Conservation (phyloP, 2,113 vertebrate genomes). For the Misgurnus anguillicaudatus region DNA sequence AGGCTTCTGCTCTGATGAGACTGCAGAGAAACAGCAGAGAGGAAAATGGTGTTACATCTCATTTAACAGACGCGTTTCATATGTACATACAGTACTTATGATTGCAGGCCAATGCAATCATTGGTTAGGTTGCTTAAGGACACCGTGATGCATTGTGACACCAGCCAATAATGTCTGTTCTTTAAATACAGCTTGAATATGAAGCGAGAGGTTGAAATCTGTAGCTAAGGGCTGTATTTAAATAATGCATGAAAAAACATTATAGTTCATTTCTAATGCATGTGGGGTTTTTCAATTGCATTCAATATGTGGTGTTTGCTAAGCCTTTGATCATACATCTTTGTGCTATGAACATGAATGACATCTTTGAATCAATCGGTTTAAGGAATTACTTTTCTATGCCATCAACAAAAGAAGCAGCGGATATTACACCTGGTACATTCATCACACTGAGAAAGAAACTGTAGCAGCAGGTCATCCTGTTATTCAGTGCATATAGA, state of each 20-base stretch:
- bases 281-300: not conserved
- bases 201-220: not conserved
- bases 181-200: not conserved
- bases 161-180: not conserved
- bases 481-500: too few relatives aligned
- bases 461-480: too few relatives aligned
- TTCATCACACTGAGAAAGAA: too few relatives aligned
- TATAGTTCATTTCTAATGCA: not conserved
- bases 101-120: not conserved
- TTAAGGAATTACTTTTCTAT: too few relatives aligned
- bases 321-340: too few relatives aligned
- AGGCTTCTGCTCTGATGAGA: not conserved
- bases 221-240: not conserved
- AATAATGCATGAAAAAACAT: not conserved
- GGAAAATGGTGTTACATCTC: conserved; percentile 4
- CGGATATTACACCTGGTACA: too few relatives aligned
- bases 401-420: too few relatives aligned
- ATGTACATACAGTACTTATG: not conserved
- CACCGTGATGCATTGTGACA: not conserved
- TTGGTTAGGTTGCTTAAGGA: not conserved
- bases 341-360: too few relatives aligned
- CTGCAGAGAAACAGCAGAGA: conserved; percentile 19
- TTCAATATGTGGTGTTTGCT: not conserved
- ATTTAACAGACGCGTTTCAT: conserved; percentile 29
- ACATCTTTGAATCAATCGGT: too few relatives aligned